Percentiles rank a stretch among this genome's conserved stretches.
These are phyloP conservation scores for Hymenochirus boettgeri DNA, from an alignment of 2,113 vertebrate species.

Conservation along the genomic window DNA sequence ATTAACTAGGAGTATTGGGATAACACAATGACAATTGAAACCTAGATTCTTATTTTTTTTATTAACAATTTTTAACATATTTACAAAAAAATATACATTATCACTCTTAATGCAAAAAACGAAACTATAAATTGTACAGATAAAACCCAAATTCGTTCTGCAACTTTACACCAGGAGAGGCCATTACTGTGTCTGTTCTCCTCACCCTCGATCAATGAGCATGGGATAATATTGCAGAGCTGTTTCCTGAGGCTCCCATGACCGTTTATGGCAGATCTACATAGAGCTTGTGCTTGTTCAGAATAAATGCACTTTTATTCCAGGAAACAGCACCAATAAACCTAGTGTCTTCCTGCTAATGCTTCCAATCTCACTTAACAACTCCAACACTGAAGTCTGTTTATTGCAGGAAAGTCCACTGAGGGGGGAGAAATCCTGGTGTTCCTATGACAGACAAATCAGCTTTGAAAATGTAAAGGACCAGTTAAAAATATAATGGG, in stretches of 20 bases:
- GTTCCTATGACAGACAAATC: too few species aligned
- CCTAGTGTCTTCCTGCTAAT: conserved; percentile 33
- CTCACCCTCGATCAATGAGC: not conserved
- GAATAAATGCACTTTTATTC: conserved; percentile 33
- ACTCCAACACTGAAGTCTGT: conserved; percentile 2
- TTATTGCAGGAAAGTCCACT: conserved; percentile 18
- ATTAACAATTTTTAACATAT: too few species aligned
- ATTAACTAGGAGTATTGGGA: too few species aligned
- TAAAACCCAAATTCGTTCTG: not conserved
- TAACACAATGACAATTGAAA: too few species aligned
- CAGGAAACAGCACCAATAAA: conserved; percentile 42
- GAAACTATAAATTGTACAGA: too few species aligned
- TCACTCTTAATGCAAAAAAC: too few species aligned
- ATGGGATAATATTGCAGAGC: conserved; percentile 8
- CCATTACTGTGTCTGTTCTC: not conserved
- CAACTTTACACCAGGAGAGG: not conserved
- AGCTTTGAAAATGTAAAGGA: too few species aligned
- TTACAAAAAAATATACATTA: too few species aligned
- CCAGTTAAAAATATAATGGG: too few species aligned
- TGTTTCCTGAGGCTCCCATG: conserved; percentile 7
- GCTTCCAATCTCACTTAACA: conserved; percentile 26
- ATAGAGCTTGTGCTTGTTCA: conserved; percentile 9
- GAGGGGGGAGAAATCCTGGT: conserved; percentile 6
- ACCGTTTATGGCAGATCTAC: conserved; percentile 24
- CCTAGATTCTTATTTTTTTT: too few species aligned